Evolutionary conservation across 1,140 invertebrate genomes (phyloP), one percentile per base, ranked within the genome.

Genomic region (Ceratina japonica): DNA sequence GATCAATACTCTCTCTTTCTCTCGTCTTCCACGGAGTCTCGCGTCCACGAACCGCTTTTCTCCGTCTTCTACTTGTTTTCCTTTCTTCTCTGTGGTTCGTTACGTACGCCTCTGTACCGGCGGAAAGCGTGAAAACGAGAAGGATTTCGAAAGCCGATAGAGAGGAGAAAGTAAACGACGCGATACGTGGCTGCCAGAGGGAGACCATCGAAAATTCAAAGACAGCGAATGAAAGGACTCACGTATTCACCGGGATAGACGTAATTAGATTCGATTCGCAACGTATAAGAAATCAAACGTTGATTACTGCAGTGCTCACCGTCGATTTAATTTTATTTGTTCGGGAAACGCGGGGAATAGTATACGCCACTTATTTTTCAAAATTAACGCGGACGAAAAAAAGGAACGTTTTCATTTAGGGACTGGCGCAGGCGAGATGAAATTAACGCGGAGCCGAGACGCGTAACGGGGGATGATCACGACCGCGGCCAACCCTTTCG

Each of bases 1-100:
- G 91, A 92, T 92, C 91, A 92, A 92, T 92, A 92, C 90, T 92
- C 89, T 89, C 90, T 89, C 87, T 87, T 86, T 88, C 88, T 86
- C 85, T 85, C 81, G 87, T 90, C 89, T 88, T 89, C 84, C 80
- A 87, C 87, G 88, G 10, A 44, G 78, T 86, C 83, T 79, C 78
- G 66, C 74, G 79, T 58, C 59, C 52, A 77, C 65, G 74, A 27
- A 49, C n/a, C n/a, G 0, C 22, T 15, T 59, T 18, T 44, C 61
- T 44, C 54, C 75, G 54, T 52, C 51, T 56, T 7, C n/a, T 1
- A 16, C 51, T 31, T 22, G 63, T 76, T 63, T 79, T 61, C 37
- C 70, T 81, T 66, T 68, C 75, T 85, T 15, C 63, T 79, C 69
- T 71, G 69, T 71, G 68, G 76, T 75, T 73, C 77, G 71, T 71